Conservation (phyloP, 2,888 invertebrate species). For the Rhamphomyia laevipes region DNA sequence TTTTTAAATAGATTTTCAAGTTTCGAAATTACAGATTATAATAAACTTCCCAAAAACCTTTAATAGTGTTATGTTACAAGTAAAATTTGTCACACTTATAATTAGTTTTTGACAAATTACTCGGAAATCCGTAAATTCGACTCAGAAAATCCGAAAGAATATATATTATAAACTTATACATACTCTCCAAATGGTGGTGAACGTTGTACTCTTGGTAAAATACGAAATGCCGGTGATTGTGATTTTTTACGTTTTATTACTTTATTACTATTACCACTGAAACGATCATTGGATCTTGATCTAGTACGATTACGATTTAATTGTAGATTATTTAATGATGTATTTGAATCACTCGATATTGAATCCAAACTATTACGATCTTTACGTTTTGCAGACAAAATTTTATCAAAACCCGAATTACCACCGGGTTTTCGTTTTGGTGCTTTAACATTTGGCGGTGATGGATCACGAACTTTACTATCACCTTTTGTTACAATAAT, state of each 20-base stretch:
- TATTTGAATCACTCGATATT: constrained; percentile 29
- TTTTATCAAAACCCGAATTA: not conserved
- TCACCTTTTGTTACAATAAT: too few species aligned
- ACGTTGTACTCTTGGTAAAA: constrained; percentile 19
- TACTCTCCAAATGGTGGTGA: constrained; percentile 22
- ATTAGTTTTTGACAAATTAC: too few species aligned
- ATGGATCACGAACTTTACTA: constrained; percentile 17
- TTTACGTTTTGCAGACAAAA: not conserved
- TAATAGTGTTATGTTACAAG: too few species aligned
- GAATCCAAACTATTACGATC: constrained; percentile 19
- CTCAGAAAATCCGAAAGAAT: too few species aligned
- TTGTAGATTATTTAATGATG: constrained; percentile 13
- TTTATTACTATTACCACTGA: not conserved
- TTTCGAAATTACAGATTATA: too few species aligned
- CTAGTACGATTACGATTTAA: not conserved
- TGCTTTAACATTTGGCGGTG: constrained; percentile 33
- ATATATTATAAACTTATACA: constrained; percentile 5
- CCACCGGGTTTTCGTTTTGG: constrained; percentile 26
- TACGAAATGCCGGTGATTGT: constrained; percentile 22
- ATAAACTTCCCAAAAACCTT: too few species aligned
- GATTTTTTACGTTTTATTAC: constrained; percentile 14
- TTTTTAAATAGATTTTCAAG: too few species aligned
- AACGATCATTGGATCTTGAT: not conserved
- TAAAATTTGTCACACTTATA: too few species aligned
- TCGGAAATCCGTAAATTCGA: too few species aligned